Conservation (phyloP, 2,113 vertebrate genomes). For the Charadrius vociferus region DNA sequence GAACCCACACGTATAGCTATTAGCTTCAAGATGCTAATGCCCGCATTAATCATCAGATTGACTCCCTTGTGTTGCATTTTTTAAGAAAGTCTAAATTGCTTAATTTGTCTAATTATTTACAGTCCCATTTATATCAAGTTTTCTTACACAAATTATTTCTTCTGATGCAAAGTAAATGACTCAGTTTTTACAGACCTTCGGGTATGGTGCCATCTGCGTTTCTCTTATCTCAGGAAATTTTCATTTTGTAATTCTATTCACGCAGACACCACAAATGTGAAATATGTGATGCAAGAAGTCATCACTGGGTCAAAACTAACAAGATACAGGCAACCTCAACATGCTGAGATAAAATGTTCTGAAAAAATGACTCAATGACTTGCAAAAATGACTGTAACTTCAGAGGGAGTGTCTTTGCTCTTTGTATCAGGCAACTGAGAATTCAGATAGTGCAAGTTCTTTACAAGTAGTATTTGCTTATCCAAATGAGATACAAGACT, state of each 20-base stretch:
- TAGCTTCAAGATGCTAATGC: neutral
- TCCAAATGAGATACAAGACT: neutral
- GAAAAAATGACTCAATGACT: neutral
- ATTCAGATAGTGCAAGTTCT: neutral
- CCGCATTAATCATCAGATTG: slow-evolving; percentile 24
- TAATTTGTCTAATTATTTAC: slow-evolving; percentile 44
- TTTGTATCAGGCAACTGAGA: neutral
- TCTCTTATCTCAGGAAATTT: slow-evolving; percentile 27
- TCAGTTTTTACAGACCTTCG: neutral
- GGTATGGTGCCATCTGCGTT: neutral
- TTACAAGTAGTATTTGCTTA: neutral
- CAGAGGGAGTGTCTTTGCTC: neutral
- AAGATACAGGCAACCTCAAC: neutral
- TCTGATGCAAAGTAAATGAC: slow-evolving; percentile 1
- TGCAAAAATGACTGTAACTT: neutral
- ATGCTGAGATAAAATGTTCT: neutral
- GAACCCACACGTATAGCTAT: neutral
- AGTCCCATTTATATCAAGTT: neutral
- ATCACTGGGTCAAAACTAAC: neutral
- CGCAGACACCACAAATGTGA: neutral
- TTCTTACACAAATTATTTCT: slow-evolving; percentile 28
- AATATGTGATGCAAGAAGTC: neutral
- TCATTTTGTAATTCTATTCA: slow-evolving; percentile 8
- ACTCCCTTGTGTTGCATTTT: slow-evolving; percentile 8
- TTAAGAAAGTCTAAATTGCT: neutral